Evolutionary conservation across 2,888 invertebrate genomes (phyloP).

Genomic region (Tridacna gigas): DNA sequence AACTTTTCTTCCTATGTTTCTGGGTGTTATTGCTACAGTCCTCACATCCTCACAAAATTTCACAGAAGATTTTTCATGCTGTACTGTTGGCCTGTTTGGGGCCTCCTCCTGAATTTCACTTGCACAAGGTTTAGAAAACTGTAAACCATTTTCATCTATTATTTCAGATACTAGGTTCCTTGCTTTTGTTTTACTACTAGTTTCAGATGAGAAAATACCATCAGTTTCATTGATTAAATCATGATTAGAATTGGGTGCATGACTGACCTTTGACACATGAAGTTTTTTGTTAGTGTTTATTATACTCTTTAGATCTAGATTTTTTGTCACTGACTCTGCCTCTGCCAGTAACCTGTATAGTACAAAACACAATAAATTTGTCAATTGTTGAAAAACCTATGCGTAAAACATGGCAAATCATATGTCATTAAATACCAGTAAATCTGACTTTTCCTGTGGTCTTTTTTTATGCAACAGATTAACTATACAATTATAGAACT

Average conservation of each 20-base stretch:
- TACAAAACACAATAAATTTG: not conserved
- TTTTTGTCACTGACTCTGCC: constrained; percentile 56
- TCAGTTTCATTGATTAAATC: constrained; percentile 27
- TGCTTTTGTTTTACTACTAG: constrained; percentile 40
- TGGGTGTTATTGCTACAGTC: constrained; percentile 74
- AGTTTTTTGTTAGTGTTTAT: constrained; percentile 51
- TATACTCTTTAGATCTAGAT: constrained; percentile 52
- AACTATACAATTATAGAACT: too few species aligned
- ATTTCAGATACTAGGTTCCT: constrained; percentile 48
- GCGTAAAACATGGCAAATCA: too few species aligned
- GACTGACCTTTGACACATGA: constrained; percentile 20
- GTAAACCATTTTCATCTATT: constrained; percentile 53
- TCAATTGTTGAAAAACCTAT: not conserved
- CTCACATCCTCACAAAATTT: constrained; percentile 72
- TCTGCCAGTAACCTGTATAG: constrained; percentile 51
- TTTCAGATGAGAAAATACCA: not conserved
- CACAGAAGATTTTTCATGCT: constrained; percentile 61
- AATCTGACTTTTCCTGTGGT: too few species aligned
- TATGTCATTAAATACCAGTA: too few species aligned
- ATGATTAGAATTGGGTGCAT: not conserved
- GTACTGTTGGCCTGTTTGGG: not conserved
- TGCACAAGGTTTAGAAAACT: constrained; percentile 32
- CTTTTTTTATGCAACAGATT: too few species aligned
- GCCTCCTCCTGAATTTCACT: not conserved
- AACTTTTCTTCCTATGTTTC: constrained; percentile 73